Percentiles rank a stretch among this genome's conserved stretches.
Evolutionary conservation across 2,888 invertebrate genomes (phyloP).

Genomic region (Trichogramma evanescens): DNA sequence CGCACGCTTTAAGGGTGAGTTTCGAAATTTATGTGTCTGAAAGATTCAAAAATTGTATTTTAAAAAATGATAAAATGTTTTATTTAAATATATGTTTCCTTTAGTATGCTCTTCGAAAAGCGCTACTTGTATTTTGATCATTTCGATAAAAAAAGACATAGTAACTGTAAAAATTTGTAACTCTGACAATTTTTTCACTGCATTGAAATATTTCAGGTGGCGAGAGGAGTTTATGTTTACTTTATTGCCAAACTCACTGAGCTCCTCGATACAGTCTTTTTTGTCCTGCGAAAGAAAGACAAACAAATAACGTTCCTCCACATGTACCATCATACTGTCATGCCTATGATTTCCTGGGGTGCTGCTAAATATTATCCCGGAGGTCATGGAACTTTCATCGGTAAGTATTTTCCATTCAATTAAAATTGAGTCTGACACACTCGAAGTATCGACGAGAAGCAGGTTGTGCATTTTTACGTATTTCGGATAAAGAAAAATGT

Average conservation of each 20-base stretch:
- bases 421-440: neutral
- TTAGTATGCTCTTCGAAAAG: neutral
- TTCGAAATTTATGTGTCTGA: neutral
- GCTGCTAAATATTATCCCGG: constrained; percentile 80
- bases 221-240: constrained; percentile 73
- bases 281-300: constrained; percentile 85
- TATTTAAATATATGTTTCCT: neutral
- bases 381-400: constrained; percentile 84
- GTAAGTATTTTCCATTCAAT: constrained; percentile 28
- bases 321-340: constrained; percentile 88
- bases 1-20: constrained; percentile 74
- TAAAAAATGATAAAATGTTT: neutral
- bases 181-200: neutral
- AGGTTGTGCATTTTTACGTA: no score
- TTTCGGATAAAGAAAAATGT: neutral
- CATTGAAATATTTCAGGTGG: constrained; percentile 47
- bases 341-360: constrained; percentile 92
- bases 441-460: no score
- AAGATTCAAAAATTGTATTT: constrained; percentile 1
- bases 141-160: constrained; percentile 1
- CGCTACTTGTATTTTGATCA: neutral
- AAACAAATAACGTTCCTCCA: constrained; percentile 85
- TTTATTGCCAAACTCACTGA: constrained; percentile 86
- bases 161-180: neutral
- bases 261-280: constrained; percentile 86